phyloP scores from a whole-genome alignment of 2,888 invertebrate genomes.

The Drosophila infuscata region DNA sequence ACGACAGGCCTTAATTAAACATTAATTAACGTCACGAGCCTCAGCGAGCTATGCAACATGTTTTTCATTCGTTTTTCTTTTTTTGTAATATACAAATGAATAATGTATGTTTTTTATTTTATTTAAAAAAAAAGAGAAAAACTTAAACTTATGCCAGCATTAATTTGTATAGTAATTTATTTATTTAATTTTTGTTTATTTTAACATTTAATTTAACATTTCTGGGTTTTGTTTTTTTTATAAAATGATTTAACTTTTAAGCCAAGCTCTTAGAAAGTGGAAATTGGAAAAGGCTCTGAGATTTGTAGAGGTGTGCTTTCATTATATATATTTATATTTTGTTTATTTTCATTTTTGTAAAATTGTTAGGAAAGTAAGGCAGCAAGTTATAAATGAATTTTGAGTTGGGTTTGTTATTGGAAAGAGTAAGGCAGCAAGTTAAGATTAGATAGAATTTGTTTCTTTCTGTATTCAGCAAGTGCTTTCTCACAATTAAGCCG shows the following conservation, averaged over 20 bases:
- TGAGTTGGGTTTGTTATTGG: conserved; percentile 50
- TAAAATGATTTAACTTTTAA: conserved; percentile 57
- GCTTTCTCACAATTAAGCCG: conserved; percentile 75
- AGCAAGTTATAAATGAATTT: conserved; percentile 72
- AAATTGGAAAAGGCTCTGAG: conserved; percentile 67
- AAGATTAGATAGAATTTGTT: conserved; percentile 61
- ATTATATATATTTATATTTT: conserved; percentile 16
- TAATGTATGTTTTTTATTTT: conserved; percentile 17
- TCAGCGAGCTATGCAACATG: conserved; percentile 34
- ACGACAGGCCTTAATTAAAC: conserved; percentile 52
- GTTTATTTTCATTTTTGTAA: conserved; percentile 39
- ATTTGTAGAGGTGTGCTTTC: conserved; percentile 45
- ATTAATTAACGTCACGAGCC: conserved; percentile 51
- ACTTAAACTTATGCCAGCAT: conserved; percentile 53
- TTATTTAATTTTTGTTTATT: conserved; percentile 21
- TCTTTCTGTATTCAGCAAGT: conserved; percentile 71
- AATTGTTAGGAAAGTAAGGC: conserved; percentile 73
- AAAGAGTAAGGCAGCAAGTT: conserved; percentile 75
- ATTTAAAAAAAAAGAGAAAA: conserved; percentile 31
- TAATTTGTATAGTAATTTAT: conserved; percentile 46
- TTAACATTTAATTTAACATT: conserved; percentile 64
- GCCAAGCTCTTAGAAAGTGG: conserved; percentile 71
- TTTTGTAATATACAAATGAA: conserved; percentile 33
- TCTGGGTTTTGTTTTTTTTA: conserved; percentile 38
- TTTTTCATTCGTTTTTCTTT: conserved; percentile 10